Evolutionary conservation across 2,888 invertebrate genomes (phyloP).

Genomic region (Torymus texanus): DNA sequence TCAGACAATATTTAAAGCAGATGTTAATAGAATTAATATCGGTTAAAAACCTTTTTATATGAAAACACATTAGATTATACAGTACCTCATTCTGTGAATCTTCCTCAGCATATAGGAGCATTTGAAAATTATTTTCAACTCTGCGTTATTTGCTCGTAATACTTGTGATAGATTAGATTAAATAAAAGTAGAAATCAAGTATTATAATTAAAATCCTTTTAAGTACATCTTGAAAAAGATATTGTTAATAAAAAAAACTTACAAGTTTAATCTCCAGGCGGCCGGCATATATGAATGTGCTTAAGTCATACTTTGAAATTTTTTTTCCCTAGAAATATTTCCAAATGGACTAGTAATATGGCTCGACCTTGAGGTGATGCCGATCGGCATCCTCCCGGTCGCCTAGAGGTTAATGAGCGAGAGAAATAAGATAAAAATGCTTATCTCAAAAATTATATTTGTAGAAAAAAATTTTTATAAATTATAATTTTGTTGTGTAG

Average conservation of each 20-base stretch:
- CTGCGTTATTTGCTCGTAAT: neutral
- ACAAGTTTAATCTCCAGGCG: no score
- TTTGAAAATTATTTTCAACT: conserved; percentile 23
- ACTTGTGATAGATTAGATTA: conserved; percentile 37
- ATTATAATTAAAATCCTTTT: conserved; percentile 14
- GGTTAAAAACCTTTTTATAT: conserved; percentile 34
- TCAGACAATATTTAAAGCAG: conserved; percentile 32
- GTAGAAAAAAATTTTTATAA: conserved; percentile 22
- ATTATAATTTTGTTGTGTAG: neutral
- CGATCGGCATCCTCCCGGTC: no score
- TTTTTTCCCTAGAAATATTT: no score
- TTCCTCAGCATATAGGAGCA: neutral
- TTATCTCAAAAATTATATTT: neutral
- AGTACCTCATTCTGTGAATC: conserved; percentile 2
- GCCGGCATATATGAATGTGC: no score
- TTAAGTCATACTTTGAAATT: no score
- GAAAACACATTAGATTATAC: neutral
- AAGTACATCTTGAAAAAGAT: neutral
- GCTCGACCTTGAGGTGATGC: no score
- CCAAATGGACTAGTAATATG: no score
- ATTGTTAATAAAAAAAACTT: conserved; percentile 13
- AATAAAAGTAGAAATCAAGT: conserved; percentile 7
- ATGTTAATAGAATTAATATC: neutral
- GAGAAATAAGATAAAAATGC: neutral
- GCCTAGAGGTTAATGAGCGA: no score